Evolutionary conservation across 2,113 vertebrate genomes (phyloP).

Genomic region (Daphoenositta chrysoptera): DNA sequence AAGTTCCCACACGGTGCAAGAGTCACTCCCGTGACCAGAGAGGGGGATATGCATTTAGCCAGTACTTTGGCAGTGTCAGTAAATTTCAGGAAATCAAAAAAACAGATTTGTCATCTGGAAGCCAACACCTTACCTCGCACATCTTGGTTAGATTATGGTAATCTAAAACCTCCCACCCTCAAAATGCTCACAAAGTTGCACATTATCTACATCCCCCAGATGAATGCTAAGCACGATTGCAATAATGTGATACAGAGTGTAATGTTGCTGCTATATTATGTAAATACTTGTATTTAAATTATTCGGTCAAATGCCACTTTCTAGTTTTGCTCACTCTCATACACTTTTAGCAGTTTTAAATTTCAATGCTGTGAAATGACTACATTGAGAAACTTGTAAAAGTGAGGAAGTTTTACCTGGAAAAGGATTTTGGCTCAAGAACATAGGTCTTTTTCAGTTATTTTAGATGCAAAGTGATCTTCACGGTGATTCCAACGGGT

Average conservation of each 20-base stretch:
- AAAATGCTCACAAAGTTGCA: neutral
- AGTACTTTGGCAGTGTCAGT: neutral
- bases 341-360: neutral
- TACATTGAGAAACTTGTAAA: neutral
- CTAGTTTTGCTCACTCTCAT: neutral
- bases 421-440: neutral
- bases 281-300: neutral
- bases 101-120: neutral
- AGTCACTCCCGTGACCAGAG: neutral
- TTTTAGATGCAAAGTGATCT: neutral
- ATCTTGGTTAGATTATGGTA: neutral
- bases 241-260: neutral
- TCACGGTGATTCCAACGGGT: neutral
- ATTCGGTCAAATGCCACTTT: neutral
- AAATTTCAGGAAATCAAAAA: neutral
- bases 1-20: rapidly evolving
- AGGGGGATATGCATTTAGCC: neutral
- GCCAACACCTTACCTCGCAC: neutral
- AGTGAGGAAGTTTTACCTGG: neutral
- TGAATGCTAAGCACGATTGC: neutral
- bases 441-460: neutral
- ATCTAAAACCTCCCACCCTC: neutral
- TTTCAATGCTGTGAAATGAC: neutral
- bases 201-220: neutral
- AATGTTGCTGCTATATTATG: neutral